Evolutionary conservation across 2,888 invertebrate species (phyloP), one percentile per base, ranked within the genome.

Genomic region (Strigamia transsilvanica): DNA sequence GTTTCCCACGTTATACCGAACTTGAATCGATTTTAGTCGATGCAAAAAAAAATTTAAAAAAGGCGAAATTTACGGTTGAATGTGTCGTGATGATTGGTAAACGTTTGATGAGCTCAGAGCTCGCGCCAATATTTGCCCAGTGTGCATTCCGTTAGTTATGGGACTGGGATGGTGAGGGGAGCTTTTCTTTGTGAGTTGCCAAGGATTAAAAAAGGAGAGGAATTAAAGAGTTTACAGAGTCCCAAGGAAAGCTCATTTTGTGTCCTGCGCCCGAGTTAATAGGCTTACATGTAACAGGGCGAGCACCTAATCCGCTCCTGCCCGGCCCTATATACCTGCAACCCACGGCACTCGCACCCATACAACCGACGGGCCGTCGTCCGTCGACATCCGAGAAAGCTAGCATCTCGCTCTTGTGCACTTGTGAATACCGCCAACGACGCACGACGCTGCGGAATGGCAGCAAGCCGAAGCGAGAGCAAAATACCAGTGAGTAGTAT

Each of bases 151-250:
- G 73, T 73, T 73, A 73, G 73, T 73, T 73, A 73, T 73, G 73
- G 73, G 32, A 27, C 32, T 56, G 27, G 73, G 32, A 32, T 73
- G 73, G 73, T 73, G 73, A 73, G 73, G 73, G 73, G 73, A 73
- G 73, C 73, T 73, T 73, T 42, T 79, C 79, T 42, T 79, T 79
- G 42, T 41, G 79, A 79, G 79, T 42, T 79, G 79, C 79, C 42
- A 79, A 79, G 79, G 79, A 79, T 79, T 79, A 42, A 79, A 80
- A 51, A 80, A 51, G 51, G 80, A 51, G 27, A 80, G 51, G 80
- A 80, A 80, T 80, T 80, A 80, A 80, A 80, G 80, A 80, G 80
- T 80, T 80, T 80, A 80, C 80, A 80, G 80, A 80, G 80, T 80
- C 80, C 32, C 41, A 80, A 80, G 80, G 80, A 80, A 80, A 80